A percentile compares a stretch with the other conserved stretches of the same genome.
These are phyloP conservation scores for Furnarius figulus DNA, from an alignment of 2,113 vertebrate species.

Conservation along the genomic window DNA sequence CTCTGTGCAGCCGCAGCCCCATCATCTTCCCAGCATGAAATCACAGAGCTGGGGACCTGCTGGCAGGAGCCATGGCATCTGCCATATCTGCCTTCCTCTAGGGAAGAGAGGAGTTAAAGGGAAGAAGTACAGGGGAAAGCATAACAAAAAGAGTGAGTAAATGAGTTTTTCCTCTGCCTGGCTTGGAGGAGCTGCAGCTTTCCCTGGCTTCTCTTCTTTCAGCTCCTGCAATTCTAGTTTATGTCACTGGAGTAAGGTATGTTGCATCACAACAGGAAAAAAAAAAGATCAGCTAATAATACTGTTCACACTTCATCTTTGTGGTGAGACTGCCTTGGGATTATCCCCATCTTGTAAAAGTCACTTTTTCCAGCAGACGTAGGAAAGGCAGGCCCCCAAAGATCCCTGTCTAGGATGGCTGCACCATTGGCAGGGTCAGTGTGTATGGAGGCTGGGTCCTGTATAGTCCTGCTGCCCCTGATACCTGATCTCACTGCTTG, in stretches of 20 bases:
- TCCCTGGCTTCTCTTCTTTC: background rate
- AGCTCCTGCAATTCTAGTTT: background rate
- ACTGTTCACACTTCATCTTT: background rate
- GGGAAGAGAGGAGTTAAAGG: background rate
- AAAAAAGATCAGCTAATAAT: background rate
- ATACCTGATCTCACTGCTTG: background rate
- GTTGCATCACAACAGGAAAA: background rate
- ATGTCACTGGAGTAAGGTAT: background rate
- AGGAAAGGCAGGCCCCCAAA: background rate
- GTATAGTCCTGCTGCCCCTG: background rate
- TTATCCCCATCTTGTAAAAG: background rate
- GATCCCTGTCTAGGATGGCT: background rate
- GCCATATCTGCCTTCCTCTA: background rate
- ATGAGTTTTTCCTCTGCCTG: background rate
- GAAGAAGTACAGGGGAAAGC: background rate
- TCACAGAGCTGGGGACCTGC: fast-evolving
- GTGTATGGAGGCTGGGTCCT: fast-evolving
- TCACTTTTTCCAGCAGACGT: background rate
- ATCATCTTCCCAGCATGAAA: background rate
- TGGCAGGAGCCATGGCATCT: background rate
- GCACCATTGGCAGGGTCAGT: background rate
- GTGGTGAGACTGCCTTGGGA: background rate
- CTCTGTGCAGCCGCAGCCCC: fast-evolving
- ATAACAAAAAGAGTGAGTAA: background rate
- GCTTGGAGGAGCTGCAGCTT: background rate